Percentiles rank a stretch among this genome's conserved stretches.
phyloP scores from a whole-genome alignment of 2,888 invertebrate species.

The Sarcophaga carnaria region DNA sequence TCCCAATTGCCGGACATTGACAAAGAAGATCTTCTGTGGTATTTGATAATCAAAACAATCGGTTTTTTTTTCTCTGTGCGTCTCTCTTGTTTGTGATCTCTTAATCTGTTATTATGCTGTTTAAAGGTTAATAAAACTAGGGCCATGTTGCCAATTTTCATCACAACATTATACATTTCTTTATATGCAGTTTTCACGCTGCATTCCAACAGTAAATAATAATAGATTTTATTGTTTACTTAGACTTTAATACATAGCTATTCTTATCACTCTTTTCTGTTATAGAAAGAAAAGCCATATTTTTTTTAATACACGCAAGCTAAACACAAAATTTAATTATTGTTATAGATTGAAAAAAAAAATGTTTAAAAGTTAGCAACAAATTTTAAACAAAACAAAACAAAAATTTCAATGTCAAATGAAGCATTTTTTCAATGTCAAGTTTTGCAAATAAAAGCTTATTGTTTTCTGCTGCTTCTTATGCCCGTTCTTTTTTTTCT shows the following conservation, averaged over 20 bases:
- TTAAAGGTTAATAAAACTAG: conserved; percentile 25
- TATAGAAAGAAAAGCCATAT: background rate
- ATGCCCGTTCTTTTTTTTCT: too few species aligned
- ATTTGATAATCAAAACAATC: too few species aligned
- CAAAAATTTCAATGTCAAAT: conserved; percentile 64
- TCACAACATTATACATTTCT: background rate
- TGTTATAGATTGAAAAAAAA: conserved; percentile 9
- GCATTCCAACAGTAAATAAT: conserved; percentile 11
- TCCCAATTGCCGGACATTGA: too few species aligned
- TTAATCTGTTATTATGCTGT: background rate
- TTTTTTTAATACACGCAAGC: conserved; percentile 9
- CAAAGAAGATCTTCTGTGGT: too few species aligned
- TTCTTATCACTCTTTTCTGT: conserved; percentile 21
- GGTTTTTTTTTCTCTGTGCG: too few species aligned
- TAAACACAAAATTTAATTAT: conserved; percentile 31
- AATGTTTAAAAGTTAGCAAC: conserved; percentile 32
- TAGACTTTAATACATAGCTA: background rate
- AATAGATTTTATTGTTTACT: conserved; percentile 36
- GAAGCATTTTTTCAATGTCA: conserved; percentile 64
- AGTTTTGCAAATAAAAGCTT: conserved; percentile 48
- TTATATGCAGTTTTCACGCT: conserved; percentile 26
- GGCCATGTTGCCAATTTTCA: conserved; percentile 49
- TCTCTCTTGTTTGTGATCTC: background rate
- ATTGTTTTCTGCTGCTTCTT: background rate
- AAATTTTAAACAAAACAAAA: conserved; percentile 40